These are phyloP conservation scores for Corvus moneduloides DNA, from an alignment of 2,113 vertebrate genomes.

Conservation along the genomic window DNA sequence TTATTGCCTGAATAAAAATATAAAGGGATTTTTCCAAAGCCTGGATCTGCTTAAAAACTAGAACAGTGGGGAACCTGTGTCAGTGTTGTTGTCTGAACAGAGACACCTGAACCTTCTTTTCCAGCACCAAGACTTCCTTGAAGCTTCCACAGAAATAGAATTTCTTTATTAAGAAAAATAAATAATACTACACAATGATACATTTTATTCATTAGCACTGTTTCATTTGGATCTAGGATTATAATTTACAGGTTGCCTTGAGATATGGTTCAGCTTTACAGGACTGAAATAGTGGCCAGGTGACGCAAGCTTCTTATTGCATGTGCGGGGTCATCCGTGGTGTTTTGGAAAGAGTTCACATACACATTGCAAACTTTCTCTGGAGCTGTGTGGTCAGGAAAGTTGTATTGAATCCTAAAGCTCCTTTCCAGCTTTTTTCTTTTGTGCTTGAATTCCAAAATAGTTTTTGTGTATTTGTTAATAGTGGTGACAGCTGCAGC, in stretches of 20 bases:
- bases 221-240: constrained; percentile 50
- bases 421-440: constrained; percentile 84
- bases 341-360: constrained; percentile 81
- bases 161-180: constrained; percentile 19
- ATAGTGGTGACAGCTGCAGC: constrained; percentile 85
- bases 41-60: not conserved
- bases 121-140: not conserved
- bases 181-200: not conserved
- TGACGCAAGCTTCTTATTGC: constrained; percentile 71
- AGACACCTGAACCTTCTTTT: not conserved
- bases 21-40: not conserved
- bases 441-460: constrained; percentile 88
- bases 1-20: not conserved
- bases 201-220: not conserved
- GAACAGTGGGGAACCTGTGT: not conserved
- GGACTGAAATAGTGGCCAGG: constrained; percentile 70
- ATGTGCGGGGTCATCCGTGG: constrained; percentile 76
- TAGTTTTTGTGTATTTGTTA: constrained; percentile 88
- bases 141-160: not conserved
- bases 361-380: constrained; percentile 88
- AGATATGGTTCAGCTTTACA: constrained; percentile 72
- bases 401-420: constrained; percentile 82
- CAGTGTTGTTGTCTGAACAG: not conserved
- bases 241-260: constrained; percentile 70
- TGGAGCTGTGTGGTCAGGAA: constrained; percentile 76